Conservation (phyloP, 2,888 invertebrate species). For the Drosophila mercatorum region DNA sequence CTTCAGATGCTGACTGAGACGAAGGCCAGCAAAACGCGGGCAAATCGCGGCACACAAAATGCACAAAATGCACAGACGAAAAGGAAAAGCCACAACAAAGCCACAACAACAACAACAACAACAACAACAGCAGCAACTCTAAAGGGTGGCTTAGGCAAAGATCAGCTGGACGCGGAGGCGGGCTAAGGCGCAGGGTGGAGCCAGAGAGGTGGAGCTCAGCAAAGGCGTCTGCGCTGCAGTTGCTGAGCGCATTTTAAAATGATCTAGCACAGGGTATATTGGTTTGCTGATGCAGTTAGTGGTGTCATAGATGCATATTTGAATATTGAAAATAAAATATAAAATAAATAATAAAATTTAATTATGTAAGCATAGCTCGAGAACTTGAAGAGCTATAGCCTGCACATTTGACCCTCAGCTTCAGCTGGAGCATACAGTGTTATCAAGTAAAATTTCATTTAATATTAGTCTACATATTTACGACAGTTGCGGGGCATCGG, state of each 20-base stretch:
- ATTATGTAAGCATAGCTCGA: too few species aligned
- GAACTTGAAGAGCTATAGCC: too few species aligned
- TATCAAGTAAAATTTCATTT: too few species aligned
- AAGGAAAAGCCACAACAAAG: conserved; percentile 17
- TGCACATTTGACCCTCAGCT: too few species aligned
- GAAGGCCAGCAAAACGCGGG: conserved; percentile 74
- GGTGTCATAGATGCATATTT: background rate
- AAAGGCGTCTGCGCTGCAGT: conserved; percentile 41
- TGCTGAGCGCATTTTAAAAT: background rate
- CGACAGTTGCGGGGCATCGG: background rate
- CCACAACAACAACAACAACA: conserved; percentile 18
- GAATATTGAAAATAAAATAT: background rate
- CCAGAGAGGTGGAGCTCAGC: conserved; percentile 13
- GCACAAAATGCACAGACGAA: conserved; percentile 7
- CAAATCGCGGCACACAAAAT: conserved; percentile 35
- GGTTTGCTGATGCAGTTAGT: background rate
- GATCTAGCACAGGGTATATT: background rate
- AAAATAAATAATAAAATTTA: too few species aligned
- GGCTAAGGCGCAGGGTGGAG: conserved; percentile 7
- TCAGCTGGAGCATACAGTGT: too few species aligned
- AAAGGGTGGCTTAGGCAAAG: conserved; percentile 42
- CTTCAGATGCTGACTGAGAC: conserved; percentile 32
- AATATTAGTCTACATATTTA: too few species aligned
- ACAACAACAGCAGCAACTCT: conserved; percentile 13
- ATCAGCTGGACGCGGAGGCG: conserved; percentile 14